Conservation (phyloP, 2,113 vertebrate species). For the Tyto alba region DNA sequence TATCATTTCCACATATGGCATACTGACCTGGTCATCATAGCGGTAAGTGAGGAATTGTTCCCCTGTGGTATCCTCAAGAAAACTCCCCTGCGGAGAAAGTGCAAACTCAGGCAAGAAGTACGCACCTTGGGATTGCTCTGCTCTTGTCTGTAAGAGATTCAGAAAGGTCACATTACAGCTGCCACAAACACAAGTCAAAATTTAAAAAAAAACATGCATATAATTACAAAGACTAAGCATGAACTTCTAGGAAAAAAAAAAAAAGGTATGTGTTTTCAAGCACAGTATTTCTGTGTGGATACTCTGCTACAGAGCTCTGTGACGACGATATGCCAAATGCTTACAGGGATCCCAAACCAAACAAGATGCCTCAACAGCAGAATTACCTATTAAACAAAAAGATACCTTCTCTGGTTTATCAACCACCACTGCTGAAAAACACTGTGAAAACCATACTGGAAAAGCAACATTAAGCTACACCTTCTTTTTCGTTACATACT, state of each 20-base stretch:
- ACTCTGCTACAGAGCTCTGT: neutral
- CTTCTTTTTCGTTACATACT: neutral
- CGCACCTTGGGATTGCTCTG: conserved; percentile 79
- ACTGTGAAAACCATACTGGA: neutral
- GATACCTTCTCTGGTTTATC: neutral
- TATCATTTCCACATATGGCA: neutral
- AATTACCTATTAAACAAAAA: neutral
- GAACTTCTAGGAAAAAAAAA: neutral
- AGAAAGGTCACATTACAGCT: neutral
- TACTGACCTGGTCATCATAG: conserved; percentile 87
- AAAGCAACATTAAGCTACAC: neutral
- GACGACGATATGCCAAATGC: neutral
- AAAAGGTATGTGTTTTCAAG: neutral
- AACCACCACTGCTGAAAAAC: neutral
- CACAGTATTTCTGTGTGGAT: neutral
- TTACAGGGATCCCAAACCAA: neutral
- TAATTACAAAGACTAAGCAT: neutral
- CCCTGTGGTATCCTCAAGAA: conserved; percentile 87
- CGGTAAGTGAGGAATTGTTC: conserved; percentile 89
- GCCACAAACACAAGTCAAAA: neutral
- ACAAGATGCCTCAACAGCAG: neutral
- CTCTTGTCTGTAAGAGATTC: conserved; percentile 71
- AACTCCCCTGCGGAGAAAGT: conserved; percentile 92
- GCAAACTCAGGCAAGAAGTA: conserved; percentile 93
- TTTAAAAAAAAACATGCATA: neutral